Base-by-base conservation (phyloP, 2,797 vertebrate species). In the Myiotriccus ornatus region DNA sequence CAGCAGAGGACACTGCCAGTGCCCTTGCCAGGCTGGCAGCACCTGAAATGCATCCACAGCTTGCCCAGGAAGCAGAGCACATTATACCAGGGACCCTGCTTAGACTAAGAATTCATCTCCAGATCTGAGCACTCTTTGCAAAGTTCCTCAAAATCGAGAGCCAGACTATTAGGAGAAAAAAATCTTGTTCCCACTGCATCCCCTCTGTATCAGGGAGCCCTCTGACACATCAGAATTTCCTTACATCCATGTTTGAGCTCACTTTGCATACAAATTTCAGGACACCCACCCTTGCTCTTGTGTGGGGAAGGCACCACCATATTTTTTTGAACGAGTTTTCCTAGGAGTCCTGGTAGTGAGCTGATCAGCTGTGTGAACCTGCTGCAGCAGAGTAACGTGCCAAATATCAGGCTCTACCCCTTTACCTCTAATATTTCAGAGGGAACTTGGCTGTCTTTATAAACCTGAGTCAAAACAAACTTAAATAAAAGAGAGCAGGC, bases 331-430 rank as follows among this genome's bases (percentile, higher is more conserved):
- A 67, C 3, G 6, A 9, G 14, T 41, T 84, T 78, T 77, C 27
- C 24, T 57, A 39, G 9, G 7, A 41, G 8, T 17, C 6, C 22
- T 39, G 32, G 8, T 18, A 14, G 7, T 0, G 10, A 76, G 8
- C 53, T 34, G 30, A 20, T 13, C 44, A 56, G 4, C 2, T 1
- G 21, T 15, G 11, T 41, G 55, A 79, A 39, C 21, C 21, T 60
- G 34, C 19, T 35, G 17, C 43, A 50, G 57, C 3, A 0, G 12
- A 73, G 8, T 3, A 39, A 11, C 0, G 0, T 20, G 21, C 11
- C 50, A 37, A 43, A 41, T 21, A 24, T 7, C 65, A 39, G 35
- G 0, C 39, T 59, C 30, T 81, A 12, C 3, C n/a, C 15, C 10
- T 14, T 15, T 59, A 27, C n/a, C n/a, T n/a, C 53, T 53, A 9